Percentiles rank a stretch among this genome's conserved stretches.
Conservation (phyloP, 2,797 vertebrate genomes). For the Crocodylus rhombifer region DNA sequence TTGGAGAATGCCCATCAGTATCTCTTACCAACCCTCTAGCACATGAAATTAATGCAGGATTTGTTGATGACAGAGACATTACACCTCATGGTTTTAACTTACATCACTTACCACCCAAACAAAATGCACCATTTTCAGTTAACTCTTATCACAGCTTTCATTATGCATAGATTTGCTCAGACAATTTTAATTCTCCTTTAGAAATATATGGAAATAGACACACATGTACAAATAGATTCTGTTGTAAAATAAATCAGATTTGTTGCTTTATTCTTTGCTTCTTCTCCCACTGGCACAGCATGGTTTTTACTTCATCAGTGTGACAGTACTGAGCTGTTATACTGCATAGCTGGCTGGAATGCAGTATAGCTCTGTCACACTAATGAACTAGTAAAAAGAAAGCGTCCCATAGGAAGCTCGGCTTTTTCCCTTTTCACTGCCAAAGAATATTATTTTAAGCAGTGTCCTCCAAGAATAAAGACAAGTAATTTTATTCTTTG, state of each 20-base stretch:
- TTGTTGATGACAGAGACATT: background rate
- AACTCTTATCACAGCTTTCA: background rate
- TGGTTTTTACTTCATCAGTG: background rate
- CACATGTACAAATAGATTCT: background rate
- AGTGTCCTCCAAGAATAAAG: background rate
- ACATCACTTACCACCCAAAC: background rate
- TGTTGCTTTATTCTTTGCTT: background rate
- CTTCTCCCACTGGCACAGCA: background rate
- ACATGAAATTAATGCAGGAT: background rate
- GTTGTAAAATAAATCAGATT: background rate
- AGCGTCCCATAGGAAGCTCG: background rate
- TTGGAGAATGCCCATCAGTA: background rate
- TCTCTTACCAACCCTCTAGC: background rate
- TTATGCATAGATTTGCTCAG: background rate
- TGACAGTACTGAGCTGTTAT: background rate
- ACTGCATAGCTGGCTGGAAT: background rate
- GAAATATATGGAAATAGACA: background rate
- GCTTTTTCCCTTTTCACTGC: background rate
- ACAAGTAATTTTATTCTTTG: background rate
- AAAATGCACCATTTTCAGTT: background rate
- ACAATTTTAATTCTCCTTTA: background rate
- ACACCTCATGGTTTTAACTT: background rate
- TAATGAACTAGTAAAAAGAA: background rate
- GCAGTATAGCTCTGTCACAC: background rate
- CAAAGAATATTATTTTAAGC: background rate